Conservation (phyloP, 2,113 vertebrate genomes). For the Anser brachyrhynchus region DNA sequence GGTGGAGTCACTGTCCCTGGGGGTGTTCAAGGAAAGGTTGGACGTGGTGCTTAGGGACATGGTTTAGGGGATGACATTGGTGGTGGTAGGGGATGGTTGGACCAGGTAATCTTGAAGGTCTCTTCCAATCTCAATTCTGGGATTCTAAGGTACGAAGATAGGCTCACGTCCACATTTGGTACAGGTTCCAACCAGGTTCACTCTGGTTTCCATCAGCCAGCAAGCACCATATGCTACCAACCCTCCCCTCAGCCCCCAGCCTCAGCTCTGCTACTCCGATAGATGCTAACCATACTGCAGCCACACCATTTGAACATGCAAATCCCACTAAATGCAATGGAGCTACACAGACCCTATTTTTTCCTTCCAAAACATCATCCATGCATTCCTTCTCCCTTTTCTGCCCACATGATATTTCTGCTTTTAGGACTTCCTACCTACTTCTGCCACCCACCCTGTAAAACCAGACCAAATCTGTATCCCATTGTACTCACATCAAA, state of each 20-base stretch:
- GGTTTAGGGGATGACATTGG: too few species aligned
- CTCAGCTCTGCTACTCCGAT: neutral
- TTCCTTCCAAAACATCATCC: neutral
- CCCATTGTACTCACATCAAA: neutral
- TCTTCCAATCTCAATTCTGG: too few species aligned
- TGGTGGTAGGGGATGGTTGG: too few species aligned
- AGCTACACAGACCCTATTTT: neutral
- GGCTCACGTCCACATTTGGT: rapidly evolving
- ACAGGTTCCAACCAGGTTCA: neutral
- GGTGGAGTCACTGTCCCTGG: too few species aligned
- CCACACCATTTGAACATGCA: neutral
- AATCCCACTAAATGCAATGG: neutral
- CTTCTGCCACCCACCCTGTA: neutral
- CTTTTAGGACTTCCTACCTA: neutral
- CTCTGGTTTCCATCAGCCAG: neutral
- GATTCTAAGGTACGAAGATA: neutral
- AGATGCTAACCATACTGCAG: rapidly evolving
- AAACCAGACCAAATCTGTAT: neutral
- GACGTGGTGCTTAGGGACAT: too few species aligned
- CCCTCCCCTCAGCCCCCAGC: neutral
- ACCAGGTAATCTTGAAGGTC: too few species aligned
- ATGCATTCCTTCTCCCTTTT: neutral
- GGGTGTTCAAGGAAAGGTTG: too few species aligned
- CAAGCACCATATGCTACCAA: neutral
- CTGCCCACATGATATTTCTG: neutral